Percentiles rank a stretch among this genome's conserved stretches.
Evolutionary conservation across 2,888 invertebrate species (phyloP).

Genomic region (Galeruca laticollis): DNA sequence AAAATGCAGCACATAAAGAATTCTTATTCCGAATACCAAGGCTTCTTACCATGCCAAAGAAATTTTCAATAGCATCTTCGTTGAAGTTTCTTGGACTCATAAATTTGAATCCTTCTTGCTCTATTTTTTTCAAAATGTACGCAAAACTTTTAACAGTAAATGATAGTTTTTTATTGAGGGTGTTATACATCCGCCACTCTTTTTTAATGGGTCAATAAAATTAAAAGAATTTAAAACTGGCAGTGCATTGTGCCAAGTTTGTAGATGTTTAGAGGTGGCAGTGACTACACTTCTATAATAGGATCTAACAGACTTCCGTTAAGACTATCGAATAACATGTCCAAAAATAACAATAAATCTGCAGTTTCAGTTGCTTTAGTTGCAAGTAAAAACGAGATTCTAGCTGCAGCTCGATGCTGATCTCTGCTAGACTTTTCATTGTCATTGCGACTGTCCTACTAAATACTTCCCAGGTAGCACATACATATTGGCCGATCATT

Average conservation of each 20-base stretch:
- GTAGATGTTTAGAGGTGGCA: too few species aligned
- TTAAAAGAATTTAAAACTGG: too few species aligned
- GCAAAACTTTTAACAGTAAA: slow-evolving; percentile 27
- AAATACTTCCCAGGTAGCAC: too few species aligned
- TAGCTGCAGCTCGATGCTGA: slow-evolving; percentile 22
- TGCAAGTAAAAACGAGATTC: slow-evolving; percentile 31
- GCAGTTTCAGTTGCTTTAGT: too few species aligned
- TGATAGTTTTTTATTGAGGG: slow-evolving; percentile 29
- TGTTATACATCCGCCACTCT: slow-evolving; percentile 33
- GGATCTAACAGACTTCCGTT: too few species aligned
- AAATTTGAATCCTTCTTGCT: too few species aligned
- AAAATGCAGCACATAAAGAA: slow-evolving; percentile 42
- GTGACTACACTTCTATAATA: too few species aligned
- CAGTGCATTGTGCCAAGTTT: too few species aligned
- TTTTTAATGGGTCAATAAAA: too few species aligned
- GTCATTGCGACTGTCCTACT: slow-evolving; percentile 37
- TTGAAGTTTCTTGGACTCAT: slow-evolving; percentile 31
- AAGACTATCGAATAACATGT: too few species aligned
- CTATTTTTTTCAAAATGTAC: slow-evolving; percentile 33
- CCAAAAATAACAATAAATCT: too few species aligned
- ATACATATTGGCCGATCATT: too few species aligned
- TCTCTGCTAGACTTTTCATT: slow-evolving; percentile 29
- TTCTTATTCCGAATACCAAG: slow-evolving; percentile 40
- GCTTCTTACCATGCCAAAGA: slow-evolving; percentile 40
- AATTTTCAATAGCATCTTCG: slow-evolving; percentile 41